Base-by-base conservation (phyloP, 2,888 invertebrate genomes). In the Philhelius pedissequus region DNA sequence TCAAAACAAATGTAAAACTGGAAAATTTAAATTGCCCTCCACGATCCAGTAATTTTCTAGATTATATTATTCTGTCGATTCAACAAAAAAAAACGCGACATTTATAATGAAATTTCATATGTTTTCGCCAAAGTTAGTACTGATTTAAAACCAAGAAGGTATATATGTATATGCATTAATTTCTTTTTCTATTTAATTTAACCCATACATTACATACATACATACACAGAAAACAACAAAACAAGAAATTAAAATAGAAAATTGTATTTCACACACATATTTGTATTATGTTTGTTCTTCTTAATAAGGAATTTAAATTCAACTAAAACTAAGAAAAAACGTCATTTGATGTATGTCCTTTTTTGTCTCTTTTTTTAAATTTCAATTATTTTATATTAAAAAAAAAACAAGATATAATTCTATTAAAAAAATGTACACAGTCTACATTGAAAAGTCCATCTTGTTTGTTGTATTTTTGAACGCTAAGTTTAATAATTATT, bases 361-460 rank as follows among this genome's bases (percentile, higher is more conserved):
- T 60, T 62, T 43, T 43, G n/a, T 60, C 22, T 60, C 22, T 38
- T 56, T 58, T 32, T 60, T 40, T 25, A 22, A 43, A n/a, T 43
- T 62, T 62, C 30, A 56, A 62, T 62, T 30, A 40, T 40, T 40
- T 62, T 22, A 43, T 43, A 43, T 40, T 40, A 60, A 15, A 54
- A 30, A 54, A 40, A 2, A 40, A 60, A 60, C n/a, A 60, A 43
- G 18, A 27, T 40, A 25, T 60, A 40, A 40, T 60, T 56, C 60
- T 60, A 60, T 60, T 60, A 60, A 60, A 58, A 32, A 56, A 58
- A 43, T 58, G 56, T 58, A 58, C 38, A 60, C 60, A 60, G 40
- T 43, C 25, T 62, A 43, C 27, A 62, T 62, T 62, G 62, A 43
- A 62, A 43, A 62, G 27, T 60, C 13, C 11, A 27, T 43, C 6